Conservation (phyloP, 2,113 vertebrate genomes). For the Coptodon bakossiorum region DNA sequence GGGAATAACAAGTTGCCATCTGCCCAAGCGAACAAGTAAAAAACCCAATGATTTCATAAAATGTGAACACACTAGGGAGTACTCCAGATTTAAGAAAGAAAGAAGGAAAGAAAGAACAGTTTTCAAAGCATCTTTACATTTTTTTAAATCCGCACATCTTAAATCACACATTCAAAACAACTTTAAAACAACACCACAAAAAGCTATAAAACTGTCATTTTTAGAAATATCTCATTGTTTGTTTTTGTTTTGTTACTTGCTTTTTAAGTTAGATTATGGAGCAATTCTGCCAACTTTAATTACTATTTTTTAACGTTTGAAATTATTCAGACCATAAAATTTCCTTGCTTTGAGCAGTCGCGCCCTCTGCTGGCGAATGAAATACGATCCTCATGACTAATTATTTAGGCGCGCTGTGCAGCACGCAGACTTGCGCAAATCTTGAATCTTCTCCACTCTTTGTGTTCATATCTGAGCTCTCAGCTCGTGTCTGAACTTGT, state of each 20-base stretch:
- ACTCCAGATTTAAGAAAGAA: background rate
- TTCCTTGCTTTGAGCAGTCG: background rate
- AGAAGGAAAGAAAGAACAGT: background rate
- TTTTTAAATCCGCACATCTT: background rate
- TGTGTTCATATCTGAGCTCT: background rate
- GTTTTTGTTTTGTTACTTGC: background rate
- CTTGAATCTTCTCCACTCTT: background rate
- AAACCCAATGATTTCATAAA: background rate
- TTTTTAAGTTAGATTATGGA: background rate
- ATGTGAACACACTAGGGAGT: background rate
- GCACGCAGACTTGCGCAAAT: background rate
- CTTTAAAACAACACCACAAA: background rate
- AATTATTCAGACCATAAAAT: background rate
- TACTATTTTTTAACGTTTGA: background rate
- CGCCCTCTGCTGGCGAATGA: slow-evolving; percentile 25
- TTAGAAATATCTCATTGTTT: background rate
- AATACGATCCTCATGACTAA: background rate
- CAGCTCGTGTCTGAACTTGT: background rate
- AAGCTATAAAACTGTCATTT: background rate
- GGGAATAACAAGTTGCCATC: slow-evolving; percentile 1
- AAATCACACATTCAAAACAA: background rate
- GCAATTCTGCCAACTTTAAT: background rate
- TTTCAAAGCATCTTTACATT: background rate
- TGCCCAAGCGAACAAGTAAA: background rate
- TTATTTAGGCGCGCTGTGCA: background rate